Conservation (phyloP, 2,888 invertebrate species). For the Phyllotreta striolata region DNA sequence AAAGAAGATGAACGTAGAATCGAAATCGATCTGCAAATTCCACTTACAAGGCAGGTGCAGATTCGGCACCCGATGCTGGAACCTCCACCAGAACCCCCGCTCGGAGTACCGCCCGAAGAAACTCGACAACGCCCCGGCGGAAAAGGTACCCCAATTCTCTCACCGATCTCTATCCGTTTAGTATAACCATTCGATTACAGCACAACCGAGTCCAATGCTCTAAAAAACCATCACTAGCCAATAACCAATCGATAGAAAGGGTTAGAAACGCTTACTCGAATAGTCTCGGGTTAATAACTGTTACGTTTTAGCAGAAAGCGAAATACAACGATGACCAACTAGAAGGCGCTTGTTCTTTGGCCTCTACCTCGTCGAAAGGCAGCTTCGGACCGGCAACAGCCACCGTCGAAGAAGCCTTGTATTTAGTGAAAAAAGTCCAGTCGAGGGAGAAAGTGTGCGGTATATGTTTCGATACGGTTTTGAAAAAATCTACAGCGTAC, state of each 20-base stretch:
- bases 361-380: background rate
- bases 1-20: constrained; percentile 26
- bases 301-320: constrained; percentile 22
- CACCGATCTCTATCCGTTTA: too few relatives aligned
- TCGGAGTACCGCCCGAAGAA: constrained; percentile 20
- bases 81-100: constrained; percentile 36
- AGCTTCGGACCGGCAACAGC: constrained; percentile 41
- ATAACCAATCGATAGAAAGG: background rate
- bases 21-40: constrained; percentile 40
- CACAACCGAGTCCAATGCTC: too few relatives aligned
- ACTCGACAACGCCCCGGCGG: too few relatives aligned
- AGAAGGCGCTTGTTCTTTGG: constrained; percentile 8
- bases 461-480: constrained; percentile 46
- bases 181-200: too few relatives aligned
- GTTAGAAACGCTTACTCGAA: background rate
- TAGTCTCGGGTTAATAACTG: background rate
- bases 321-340: background rate
- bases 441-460: constrained; percentile 46
- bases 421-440: constrained; percentile 36
- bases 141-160: too few relatives aligned
- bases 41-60: constrained; percentile 44
- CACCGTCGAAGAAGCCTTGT: constrained; percentile 34
- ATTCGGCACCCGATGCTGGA: constrained; percentile 45
- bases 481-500: constrained; percentile 39
- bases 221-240: background rate